phyloP scores from a whole-genome alignment of 1,140 invertebrate genomes.

The Hycleus cichorii region DNA sequence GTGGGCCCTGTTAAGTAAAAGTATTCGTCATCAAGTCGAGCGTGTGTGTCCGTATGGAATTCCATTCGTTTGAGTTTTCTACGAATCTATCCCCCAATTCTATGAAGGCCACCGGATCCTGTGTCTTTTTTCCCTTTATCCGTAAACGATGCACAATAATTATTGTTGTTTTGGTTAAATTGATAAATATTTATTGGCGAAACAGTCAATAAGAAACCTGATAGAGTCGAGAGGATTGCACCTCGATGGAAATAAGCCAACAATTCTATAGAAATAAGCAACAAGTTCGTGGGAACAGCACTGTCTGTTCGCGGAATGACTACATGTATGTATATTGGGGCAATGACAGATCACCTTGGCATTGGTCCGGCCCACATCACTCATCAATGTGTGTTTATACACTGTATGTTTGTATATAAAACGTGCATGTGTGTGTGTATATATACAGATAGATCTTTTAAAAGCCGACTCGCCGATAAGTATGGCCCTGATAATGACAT shows the following conservation, averaged over 20 bases:
- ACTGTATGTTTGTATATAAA: not conserved
- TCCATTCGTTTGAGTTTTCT: too few species aligned
- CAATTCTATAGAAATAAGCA: constrained; percentile 24
- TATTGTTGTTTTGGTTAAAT: too few species aligned
- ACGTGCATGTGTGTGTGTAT: too few species aligned
- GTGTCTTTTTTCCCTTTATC: too few species aligned
- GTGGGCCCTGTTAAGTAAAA: constrained; percentile 9
- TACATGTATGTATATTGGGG: constrained; percentile 7
- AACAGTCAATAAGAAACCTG: too few species aligned
- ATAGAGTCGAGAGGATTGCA: not conserved
- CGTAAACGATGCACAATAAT: too few species aligned
- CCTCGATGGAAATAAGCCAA: constrained; percentile 6
- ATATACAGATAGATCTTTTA: too few species aligned
- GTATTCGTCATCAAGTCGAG: constrained; percentile 1
- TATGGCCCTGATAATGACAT: constrained; percentile 21
- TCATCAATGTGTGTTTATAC: constrained; percentile 2
- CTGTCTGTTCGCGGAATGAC: constrained; percentile 24
- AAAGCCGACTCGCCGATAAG: constrained; percentile 2
- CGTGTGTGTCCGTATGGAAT: too few species aligned
- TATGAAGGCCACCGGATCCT: too few species aligned
- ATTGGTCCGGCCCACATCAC: constrained; percentile 18
- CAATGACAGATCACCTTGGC: constrained; percentile 32
- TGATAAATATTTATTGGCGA: too few species aligned
- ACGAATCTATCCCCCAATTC: too few species aligned
- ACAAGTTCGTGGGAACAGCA: constrained; percentile 28